Base-by-base conservation (phyloP, 2,113 vertebrate genomes). In the Labrus mixtus region DNA sequence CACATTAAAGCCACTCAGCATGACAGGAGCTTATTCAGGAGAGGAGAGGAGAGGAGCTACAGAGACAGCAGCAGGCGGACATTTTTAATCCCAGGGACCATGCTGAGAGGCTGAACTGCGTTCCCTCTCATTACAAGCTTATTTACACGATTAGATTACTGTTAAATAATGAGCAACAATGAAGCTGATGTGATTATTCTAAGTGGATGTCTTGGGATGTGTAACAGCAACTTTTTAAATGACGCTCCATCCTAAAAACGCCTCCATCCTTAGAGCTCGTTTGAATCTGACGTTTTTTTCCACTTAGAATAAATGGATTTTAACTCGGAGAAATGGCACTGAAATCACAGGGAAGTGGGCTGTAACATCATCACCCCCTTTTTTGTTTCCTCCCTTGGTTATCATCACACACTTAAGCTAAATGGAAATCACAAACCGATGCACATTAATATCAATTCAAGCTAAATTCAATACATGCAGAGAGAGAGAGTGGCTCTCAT, bases 61-160 rank as follows among this genome's bases (percentile, higher is more conserved):
- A 70, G 20, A 20, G 81, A 86, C 68, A 83, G 79, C 88, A 87
- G 87, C 78, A 76, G 84, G 85, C 57, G 68, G 78, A 85, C 68
- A 55, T 81, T 79, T 86, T 82, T 81, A 87, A 88, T 82, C 68
- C 41, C 16, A 39, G 71, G 76, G 61, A 66, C 76, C 78, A 83
- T 73, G 83, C 87, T 81, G 79, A 79, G 81, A 89, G 70, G 68
- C 72, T 85, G 76, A 88, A 81, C 83, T 79, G 79, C 69, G 80
- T 80, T 87, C 67, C 29, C 73, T 60, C 76, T 87, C 75, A 82
- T 78, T 80, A 84, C 69, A 85, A 84, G 78, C 72, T 87, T 83
- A 87, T 87, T 89, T 79, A 87, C 81, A 89, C 76, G 68, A 88
- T 90, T 75, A 86, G 68, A 89, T 86, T 84, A 73, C 48, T 45